phyloP scores from a whole-genome alignment of 2,797 vertebrate species.

The Lateolabrax maculatus region DNA sequence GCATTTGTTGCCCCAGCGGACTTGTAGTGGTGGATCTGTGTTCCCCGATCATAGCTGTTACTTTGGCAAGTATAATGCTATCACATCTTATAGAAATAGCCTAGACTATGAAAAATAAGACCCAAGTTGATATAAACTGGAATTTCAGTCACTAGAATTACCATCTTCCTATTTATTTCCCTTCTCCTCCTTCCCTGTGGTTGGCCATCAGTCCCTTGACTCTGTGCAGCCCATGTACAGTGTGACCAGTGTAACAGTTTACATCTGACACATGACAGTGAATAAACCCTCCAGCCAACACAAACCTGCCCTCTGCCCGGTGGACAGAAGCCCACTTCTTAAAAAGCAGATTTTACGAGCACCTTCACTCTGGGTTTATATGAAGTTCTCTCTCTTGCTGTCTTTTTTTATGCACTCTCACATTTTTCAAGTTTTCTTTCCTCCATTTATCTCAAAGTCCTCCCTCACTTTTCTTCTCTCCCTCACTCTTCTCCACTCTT shows the following conservation, averaged over 20 bases:
- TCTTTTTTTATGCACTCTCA: constrained; percentile 47
- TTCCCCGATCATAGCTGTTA: neutral
- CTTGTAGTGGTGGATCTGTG: neutral
- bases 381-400: constrained; percentile 4
- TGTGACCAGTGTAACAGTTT: constrained; percentile 42
- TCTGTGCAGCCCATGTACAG: constrained; percentile 27
- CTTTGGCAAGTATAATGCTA: neutral
- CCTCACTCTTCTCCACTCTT: neutral
- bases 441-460: constrained; percentile 44
- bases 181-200: constrained; percentile 16
- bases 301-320: constrained; percentile 57
- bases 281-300: constrained; percentile 63
- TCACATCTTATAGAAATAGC: neutral
- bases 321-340: constrained; percentile 59
- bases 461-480: constrained; percentile 19
- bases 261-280: constrained; percentile 53
- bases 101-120: neutral
- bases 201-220: constrained; percentile 8
- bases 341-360: constrained; percentile 70
- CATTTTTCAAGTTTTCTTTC: constrained; percentile 66
- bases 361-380: constrained; percentile 47
- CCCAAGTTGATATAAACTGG: neutral
- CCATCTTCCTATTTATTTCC: constrained; percentile 10
- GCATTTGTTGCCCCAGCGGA: neutral
- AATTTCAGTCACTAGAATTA: neutral